Evolutionary conservation across 2,888 invertebrate genomes (phyloP).

Genomic region (Autographa gamma): DNA sequence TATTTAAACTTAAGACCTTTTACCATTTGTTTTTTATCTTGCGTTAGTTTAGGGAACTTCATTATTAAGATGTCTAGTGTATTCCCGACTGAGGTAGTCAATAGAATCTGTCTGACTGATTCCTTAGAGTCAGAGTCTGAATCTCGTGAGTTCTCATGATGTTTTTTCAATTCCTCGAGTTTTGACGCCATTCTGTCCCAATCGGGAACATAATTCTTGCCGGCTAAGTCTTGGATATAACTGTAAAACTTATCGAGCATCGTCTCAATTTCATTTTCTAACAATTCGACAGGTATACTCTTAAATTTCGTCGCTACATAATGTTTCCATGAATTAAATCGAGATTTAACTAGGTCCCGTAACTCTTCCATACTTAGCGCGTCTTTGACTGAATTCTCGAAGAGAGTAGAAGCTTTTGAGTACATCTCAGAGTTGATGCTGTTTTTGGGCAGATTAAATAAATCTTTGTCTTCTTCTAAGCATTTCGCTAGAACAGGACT

Average conservation of each 20-base stretch:
- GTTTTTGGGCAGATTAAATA: constrained; percentile 71
- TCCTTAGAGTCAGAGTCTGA: constrained; percentile 72
- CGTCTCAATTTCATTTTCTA: constrained; percentile 79
- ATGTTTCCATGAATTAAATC: constrained; percentile 80
- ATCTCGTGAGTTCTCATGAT: constrained; percentile 68
- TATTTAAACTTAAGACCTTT: constrained; percentile 81
- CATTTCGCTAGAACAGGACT: constrained; percentile 76
- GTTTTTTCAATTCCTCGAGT: constrained; percentile 73
- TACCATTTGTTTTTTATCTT: constrained; percentile 75
- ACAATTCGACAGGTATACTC: constrained; percentile 74
- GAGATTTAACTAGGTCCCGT: constrained; percentile 71
- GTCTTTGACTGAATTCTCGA: constrained; percentile 81
- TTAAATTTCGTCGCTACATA: constrained; percentile 78
- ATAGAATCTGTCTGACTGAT: constrained; percentile 73
- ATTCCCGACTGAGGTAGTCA: constrained; percentile 75
- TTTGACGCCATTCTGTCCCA: constrained; percentile 75
- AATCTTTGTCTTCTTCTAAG: constrained; percentile 73
- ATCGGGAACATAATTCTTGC: constrained; percentile 65
- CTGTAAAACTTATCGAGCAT: constrained; percentile 81
- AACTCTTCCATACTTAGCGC: constrained; percentile 80
- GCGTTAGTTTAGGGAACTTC: constrained; percentile 76
- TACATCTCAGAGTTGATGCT: constrained; percentile 76
- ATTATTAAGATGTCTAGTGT: constrained; percentile 80
- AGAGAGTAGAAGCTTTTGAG: constrained; percentile 73
- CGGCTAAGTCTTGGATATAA: constrained; percentile 78